Percentiles rank a stretch among this genome's conserved stretches.
These are phyloP conservation scores for Cinclus cinclus DNA, from an alignment of 2,113 vertebrate genomes.

Conservation along the genomic window DNA sequence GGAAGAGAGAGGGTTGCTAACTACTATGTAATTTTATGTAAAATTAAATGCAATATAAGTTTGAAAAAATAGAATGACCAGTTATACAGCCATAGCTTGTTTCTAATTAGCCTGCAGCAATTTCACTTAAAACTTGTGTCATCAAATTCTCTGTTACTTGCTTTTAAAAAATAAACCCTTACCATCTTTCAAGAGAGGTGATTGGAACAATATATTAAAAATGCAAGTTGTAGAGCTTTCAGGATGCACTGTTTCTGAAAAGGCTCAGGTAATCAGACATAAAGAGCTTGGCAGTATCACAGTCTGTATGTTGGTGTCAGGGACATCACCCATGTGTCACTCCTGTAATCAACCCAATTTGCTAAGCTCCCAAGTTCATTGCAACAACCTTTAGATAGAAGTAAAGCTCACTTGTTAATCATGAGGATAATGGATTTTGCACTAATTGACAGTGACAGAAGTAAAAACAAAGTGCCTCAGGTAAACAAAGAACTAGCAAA, in stretches of 20 bases:
- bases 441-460: conserved; percentile 63
- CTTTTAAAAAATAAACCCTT: not conserved
- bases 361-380: conserved; percentile 28
- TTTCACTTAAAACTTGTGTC: not conserved
- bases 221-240: not conserved
- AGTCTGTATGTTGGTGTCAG: not conserved
- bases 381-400: conserved; percentile 4
- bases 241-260: not conserved
- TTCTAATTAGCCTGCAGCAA: not conserved
- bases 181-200: not conserved
- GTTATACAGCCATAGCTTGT: not conserved
- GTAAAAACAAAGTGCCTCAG: conserved; percentile 37
- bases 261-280: conserved; percentile 21
- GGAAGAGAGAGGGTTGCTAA: not conserved
- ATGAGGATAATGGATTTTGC: conserved; percentile 53
- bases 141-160: not conserved
- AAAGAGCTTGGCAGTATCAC: not conserved
- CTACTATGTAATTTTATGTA: conserved; percentile 1
- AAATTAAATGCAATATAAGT: conserved; percentile 6
- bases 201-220: not conserved
- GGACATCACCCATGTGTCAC: conserved; percentile 35
- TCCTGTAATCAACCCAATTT: conserved; percentile 58
- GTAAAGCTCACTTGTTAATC: conserved; percentile 43
- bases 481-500: conserved; percentile 1
- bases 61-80: conserved; percentile 11